Evolutionary conservation across 2,797 vertebrate genomes (phyloP).

Genomic region (Oreochromis grahami): DNA sequence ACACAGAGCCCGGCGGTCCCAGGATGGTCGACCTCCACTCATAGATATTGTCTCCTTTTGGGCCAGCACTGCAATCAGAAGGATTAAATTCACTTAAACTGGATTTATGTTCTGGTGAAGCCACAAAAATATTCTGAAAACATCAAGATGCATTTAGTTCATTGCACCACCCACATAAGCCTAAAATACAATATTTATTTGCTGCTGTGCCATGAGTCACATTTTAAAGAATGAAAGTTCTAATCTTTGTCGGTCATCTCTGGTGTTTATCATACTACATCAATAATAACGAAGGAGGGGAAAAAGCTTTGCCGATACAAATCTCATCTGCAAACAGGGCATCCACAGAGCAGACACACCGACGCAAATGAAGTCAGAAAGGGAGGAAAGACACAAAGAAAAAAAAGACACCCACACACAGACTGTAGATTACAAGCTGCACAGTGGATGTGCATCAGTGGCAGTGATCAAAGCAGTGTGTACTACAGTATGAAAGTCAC

Average conservation of each 20-base stretch:
- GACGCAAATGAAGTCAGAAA: neutral
- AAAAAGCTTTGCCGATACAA: neutral
- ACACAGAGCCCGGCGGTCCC: slow-evolving; percentile 94
- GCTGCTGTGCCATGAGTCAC: neutral
- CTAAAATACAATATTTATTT: neutral
- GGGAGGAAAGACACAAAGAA: neutral
- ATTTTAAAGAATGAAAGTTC: neutral
- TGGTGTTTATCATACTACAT: neutral
- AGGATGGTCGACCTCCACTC: slow-evolving; percentile 96
- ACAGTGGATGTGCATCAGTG: neutral
- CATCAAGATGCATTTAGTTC: neutral
- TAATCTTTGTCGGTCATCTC: neutral
- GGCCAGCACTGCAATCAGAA: slow-evolving; percentile 80
- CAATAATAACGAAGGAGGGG: neutral
- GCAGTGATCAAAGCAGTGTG: neutral
- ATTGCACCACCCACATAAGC: neutral
- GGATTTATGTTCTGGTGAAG: neutral
- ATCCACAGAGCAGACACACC: neutral
- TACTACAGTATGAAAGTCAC: neutral
- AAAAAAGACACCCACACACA: neutral
- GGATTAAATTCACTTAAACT: neutral
- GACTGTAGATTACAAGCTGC: neutral
- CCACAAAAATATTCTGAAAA: neutral
- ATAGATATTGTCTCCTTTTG: slow-evolving; percentile 96
- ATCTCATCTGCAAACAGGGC: neutral